A percentile compares a stretch with the other conserved stretches of the same genome.
phyloP scores from a whole-genome alignment of 64 coral and sea anemone species.

The Catalaphyllia jardinei region DNA sequence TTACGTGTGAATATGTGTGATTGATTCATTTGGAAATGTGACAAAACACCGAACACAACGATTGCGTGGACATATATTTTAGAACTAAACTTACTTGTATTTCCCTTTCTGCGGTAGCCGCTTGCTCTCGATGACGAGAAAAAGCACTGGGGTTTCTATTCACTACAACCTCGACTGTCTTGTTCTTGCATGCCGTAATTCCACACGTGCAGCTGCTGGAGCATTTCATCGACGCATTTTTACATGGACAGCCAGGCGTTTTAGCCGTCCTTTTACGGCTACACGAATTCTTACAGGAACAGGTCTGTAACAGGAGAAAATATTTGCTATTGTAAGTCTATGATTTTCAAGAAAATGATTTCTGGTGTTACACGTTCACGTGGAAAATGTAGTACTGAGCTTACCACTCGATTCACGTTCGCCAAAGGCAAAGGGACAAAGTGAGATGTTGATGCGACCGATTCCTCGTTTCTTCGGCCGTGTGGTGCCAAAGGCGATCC shows the following conservation, averaged over 20 bases:
- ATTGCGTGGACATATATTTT: background rate
- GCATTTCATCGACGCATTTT: background rate
- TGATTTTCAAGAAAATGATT: background rate
- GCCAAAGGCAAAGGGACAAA: background rate
- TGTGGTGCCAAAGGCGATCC: slow-evolving; percentile 1
- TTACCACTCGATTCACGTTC: slow-evolving; percentile 8
- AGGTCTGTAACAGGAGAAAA: background rate
- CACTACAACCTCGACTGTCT: background rate
- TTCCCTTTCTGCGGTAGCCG: slow-evolving; percentile 14
- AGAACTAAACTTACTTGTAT: slow-evolving; percentile 31
- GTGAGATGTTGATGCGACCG: background rate
- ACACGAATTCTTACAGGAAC: background rate
- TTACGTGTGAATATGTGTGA: background rate
- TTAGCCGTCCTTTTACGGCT: background rate
- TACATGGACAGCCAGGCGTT: background rate
- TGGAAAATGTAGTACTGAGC: background rate
- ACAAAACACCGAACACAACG: background rate
- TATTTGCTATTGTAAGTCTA: background rate
- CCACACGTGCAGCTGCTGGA: slow-evolving; percentile 12
- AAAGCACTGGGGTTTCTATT: slow-evolving; percentile 36
- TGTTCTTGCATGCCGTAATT: slow-evolving; percentile 10
- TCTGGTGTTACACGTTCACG: background rate
- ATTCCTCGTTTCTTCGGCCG: background rate
- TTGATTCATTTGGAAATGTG: slow-evolving; percentile 18
- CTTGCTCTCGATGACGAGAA: slow-evolving; percentile 8